Conservation (phyloP, 2,113 vertebrate genomes). For the Xiphophorus maculatus region DNA sequence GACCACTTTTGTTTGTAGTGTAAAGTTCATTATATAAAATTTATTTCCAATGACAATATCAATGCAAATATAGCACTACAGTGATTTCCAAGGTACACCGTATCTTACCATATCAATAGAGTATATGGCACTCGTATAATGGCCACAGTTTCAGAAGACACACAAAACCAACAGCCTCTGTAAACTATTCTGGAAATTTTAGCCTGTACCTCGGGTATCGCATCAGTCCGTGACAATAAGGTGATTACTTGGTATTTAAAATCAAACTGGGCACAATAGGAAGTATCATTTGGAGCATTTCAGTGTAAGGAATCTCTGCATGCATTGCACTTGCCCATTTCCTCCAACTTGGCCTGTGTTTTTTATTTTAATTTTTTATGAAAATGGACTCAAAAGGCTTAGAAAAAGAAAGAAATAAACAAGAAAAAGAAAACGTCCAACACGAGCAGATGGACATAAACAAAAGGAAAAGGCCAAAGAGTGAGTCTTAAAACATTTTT, state of each 20-base stretch:
- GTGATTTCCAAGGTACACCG: constrained; percentile 85
- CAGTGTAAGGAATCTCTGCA: constrained; percentile 79
- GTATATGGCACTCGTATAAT: constrained; percentile 86
- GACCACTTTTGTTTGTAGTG: constrained; percentile 71
- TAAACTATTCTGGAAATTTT: constrained; percentile 81
- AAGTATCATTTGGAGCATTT: constrained; percentile 61
- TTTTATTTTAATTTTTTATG: constrained; percentile 31
- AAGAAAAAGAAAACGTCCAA: constrained; percentile 39
- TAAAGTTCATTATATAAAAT: constrained; percentile 88
- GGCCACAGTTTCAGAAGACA: constrained; percentile 85
- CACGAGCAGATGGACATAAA: constrained; percentile 58
- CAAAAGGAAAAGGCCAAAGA: constrained; percentile 71
- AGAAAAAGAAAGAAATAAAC: not conserved
- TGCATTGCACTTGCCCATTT: constrained; percentile 83
- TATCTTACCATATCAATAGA: constrained; percentile 85
- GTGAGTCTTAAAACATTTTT: constrained; percentile 69
- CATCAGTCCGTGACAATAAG: constrained; percentile 71
- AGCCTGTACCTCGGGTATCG: constrained; percentile 56
- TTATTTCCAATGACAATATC: constrained; percentile 86
- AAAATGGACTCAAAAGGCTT: constrained; percentile 59
- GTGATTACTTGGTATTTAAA: constrained; percentile 72
- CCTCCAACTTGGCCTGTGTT: constrained; percentile 67
- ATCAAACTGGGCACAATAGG: constrained; percentile 74
- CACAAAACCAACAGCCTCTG: constrained; percentile 82
- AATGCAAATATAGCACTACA: constrained; percentile 88